A percentile compares a stretch with the other conserved stretches of the same genome.
phyloP scores from a whole-genome alignment of 2,797 vertebrate species.

The Buceros bicornis region DNA sequence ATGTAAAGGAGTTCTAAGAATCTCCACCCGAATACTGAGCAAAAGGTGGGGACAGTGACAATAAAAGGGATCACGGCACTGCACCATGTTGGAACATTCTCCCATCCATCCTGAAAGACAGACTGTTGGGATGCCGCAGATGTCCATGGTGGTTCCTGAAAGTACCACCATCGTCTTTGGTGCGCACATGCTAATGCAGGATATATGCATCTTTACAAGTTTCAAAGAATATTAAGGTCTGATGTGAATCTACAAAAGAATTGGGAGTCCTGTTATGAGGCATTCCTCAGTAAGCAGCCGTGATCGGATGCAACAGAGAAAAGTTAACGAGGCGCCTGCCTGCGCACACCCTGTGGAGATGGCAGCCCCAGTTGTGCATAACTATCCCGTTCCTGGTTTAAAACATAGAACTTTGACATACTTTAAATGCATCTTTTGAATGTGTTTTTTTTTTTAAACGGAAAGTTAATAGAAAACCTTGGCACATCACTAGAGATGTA shows the following conservation, averaged over 20 bases:
- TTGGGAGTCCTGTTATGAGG: background rate
- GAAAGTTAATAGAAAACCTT: slow-evolving; percentile 58
- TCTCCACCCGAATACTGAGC: too few species aligned
- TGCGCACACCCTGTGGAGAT: background rate
- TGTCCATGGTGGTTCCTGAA: background rate
- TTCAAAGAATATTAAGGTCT: slow-evolving; percentile 22
- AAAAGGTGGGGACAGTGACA: too few species aligned
- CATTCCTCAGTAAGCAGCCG: slow-evolving; percentile 17
- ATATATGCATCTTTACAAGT: slow-evolving; percentile 1
- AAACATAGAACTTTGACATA: slow-evolving; percentile 45
- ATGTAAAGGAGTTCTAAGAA: too few species aligned
- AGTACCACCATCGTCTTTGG: background rate
- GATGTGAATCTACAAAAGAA: slow-evolving; percentile 35
- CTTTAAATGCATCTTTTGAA: slow-evolving; percentile 14
- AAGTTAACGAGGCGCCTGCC: slow-evolving; percentile 1
- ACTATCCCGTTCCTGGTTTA: background rate
- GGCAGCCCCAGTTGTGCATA: background rate
- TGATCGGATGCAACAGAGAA: background rate
- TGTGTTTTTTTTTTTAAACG: background rate
- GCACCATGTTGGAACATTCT: too few species aligned
- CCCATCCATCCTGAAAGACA: too few species aligned
- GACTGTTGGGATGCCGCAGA: too few species aligned
- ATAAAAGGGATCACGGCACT: too few species aligned
- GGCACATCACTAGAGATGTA: slow-evolving; percentile 48
- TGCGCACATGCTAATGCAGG: background rate